Percentiles rank a stretch among this genome's conserved stretches.
Conservation (phyloP, 2,888 invertebrate species). For the Deilephila porcellus region DNA sequence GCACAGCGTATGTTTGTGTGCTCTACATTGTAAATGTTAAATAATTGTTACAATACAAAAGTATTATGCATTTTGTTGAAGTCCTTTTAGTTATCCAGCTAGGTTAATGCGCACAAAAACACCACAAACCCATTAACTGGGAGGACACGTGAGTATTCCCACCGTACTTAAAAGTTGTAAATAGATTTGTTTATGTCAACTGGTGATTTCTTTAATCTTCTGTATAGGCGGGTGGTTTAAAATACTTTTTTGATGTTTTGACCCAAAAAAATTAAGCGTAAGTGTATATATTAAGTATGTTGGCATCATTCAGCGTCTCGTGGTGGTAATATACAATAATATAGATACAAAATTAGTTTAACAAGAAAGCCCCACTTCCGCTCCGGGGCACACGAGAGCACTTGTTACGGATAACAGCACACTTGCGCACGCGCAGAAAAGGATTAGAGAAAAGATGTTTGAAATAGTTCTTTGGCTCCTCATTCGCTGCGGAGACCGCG, state of each 20-base stretch:
- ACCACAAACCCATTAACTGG: not conserved
- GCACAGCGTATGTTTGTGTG: not conserved
- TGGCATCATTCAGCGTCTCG: not conserved
- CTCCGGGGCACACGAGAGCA: slow-evolving; percentile 59
- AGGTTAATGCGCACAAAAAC: not conserved
- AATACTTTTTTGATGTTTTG: not conserved
- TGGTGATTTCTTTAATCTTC: no score
- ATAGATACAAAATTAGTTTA: slow-evolving; percentile 27
- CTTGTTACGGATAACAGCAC: slow-evolving; percentile 59
- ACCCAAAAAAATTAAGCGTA: not conserved
- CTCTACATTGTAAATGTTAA: not conserved
- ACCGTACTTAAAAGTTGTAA: not conserved
- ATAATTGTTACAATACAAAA: not conserved
- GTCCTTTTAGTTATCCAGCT: not conserved
- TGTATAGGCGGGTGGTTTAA: no score
- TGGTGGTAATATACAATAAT: slow-evolving; percentile 16
- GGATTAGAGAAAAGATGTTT: slow-evolving; percentile 82
- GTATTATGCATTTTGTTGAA: not conserved
- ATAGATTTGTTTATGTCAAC: not conserved
- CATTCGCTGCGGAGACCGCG: slow-evolving; percentile 79
- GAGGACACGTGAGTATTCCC: not conserved
- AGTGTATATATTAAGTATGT: not conserved
- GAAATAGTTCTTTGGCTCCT: slow-evolving; percentile 80
- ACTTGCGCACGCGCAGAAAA: slow-evolving; percentile 72
- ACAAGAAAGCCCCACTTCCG: slow-evolving; percentile 61